phyloP scores from a whole-genome alignment of 2,113 vertebrate genomes.

The Orycteropus afer region DNA sequence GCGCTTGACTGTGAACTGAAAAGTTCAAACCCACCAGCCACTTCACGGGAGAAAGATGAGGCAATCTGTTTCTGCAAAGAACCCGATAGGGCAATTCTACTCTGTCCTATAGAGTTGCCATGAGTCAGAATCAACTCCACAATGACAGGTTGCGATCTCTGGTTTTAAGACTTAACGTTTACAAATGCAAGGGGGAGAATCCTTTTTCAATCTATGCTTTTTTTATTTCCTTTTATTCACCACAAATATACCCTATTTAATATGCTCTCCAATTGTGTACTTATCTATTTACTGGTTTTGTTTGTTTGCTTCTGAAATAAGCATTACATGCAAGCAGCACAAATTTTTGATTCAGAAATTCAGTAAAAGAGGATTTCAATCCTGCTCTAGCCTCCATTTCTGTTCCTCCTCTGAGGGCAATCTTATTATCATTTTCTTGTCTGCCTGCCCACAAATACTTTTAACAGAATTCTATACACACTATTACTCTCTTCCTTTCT shows the following conservation, averaged over 20 bases:
- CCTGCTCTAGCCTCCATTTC: fast-evolving
- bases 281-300: background rate
- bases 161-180: background rate
- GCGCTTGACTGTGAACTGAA: too few species aligned
- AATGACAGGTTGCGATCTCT: too few species aligned
- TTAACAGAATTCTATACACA: background rate
- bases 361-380: background rate
- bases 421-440: background rate
- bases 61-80: too few species aligned
- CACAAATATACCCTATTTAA: background rate
- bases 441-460: background rate
- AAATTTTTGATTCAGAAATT: background rate
- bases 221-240: background rate
- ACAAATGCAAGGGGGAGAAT: background rate
- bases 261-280: too few species aligned
- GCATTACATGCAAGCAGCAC: background rate
- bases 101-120: too few species aligned
- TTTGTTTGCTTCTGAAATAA: background rate
- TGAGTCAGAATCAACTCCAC: too few species aligned
- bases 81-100: too few species aligned
- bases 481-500: background rate
- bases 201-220: background rate
- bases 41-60: too few species aligned
- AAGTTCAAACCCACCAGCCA: too few species aligned
- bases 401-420: background rate